A percentile compares a stretch with the other conserved stretches of the same genome.
Evolutionary conservation across 2,888 invertebrate species (phyloP).

Genomic region (Globia sparganii): DNA sequence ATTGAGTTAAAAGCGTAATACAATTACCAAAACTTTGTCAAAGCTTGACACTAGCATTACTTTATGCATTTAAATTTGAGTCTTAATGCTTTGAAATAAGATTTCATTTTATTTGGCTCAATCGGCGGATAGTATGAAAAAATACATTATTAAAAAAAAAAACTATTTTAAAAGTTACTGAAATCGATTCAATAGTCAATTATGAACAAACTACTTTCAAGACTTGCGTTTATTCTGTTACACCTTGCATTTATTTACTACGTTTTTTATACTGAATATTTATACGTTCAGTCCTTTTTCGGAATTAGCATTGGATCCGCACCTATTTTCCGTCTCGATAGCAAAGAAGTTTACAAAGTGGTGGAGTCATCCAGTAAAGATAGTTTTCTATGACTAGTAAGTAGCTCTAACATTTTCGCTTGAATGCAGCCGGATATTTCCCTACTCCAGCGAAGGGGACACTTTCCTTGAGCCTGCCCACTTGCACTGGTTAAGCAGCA

Average conservation of each 20-base stretch:
- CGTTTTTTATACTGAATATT: neutral
- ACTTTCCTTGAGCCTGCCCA: slow-evolving; percentile 34
- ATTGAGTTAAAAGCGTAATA: too few relatives aligned
- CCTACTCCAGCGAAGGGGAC: slow-evolving; percentile 29
- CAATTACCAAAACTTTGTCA: too few relatives aligned
- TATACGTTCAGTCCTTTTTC: neutral
- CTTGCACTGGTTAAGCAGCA: slow-evolving; percentile 39
- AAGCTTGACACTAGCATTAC: too few relatives aligned
- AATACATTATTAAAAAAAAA: too few relatives aligned
- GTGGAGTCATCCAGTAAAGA: neutral
- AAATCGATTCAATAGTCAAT: too few relatives aligned
- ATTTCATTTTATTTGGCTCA: too few relatives aligned
- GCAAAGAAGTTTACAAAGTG: neutral
- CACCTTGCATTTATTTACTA: neutral
- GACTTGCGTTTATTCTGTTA: too few relatives aligned
- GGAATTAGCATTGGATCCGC: neutral
- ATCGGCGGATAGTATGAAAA: too few relatives aligned
- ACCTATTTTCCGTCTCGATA: neutral
- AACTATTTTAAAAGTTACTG: too few relatives aligned
- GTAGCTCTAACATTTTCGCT: neutral
- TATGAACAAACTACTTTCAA: too few relatives aligned
- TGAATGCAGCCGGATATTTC: slow-evolving; percentile 32
- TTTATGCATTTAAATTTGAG: too few relatives aligned
- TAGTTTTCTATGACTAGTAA: neutral
- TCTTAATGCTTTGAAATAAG: too few relatives aligned